Base-by-base conservation (phyloP, 2,113 vertebrate genomes). In the Eublepharis macularius region DNA sequence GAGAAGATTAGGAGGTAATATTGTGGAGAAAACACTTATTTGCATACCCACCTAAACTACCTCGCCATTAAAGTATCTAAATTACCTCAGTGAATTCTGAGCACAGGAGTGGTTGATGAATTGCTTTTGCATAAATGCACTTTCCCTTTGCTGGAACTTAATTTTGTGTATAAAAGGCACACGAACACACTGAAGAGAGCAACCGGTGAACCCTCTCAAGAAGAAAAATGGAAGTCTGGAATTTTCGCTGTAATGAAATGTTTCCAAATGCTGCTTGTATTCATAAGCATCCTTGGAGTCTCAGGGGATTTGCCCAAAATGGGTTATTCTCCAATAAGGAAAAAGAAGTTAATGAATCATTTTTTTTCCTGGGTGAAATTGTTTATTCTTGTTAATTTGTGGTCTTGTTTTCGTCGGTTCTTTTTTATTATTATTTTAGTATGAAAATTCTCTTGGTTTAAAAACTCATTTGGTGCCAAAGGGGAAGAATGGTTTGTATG, bases 81-180 rank as follows among this genome's bases (percentile, higher is more conserved):
- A 97, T 97, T 97, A 97, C 97, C 96, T 97, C 87, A 86, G 97
- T 97, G 97, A 96, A 95, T 97, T 97, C 95, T 95, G 94, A 95
- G 96, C 96, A 95, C 97, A 97, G 96, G 96, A 97, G 96, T 95
- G 94, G 94, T 95, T 97, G 97, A 97, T 97, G 94, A 97, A 97
- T 97, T 96, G 95, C 96, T 96, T 97, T 97, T 97, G 96, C 96
- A 96, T 97, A 97, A 96, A 96, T 94, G 94, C 91, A 94, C 96
- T 95, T 96, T 96, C 92, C 92, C 86, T 95, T 96, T 95, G 90
- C 96, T 96, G 89, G 94, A 95, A 95, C 91, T 94, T 96, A 95
- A 96, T 97, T 96, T 95, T 96, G 90, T 91, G 45, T 85, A 89
- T 92, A 90, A 90, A 93, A 87, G 43, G 87, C 66, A 85, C 1